Evolutionary conservation across 2,113 vertebrate species (phyloP).

Genomic region (Pelecanus crispus): DNA sequence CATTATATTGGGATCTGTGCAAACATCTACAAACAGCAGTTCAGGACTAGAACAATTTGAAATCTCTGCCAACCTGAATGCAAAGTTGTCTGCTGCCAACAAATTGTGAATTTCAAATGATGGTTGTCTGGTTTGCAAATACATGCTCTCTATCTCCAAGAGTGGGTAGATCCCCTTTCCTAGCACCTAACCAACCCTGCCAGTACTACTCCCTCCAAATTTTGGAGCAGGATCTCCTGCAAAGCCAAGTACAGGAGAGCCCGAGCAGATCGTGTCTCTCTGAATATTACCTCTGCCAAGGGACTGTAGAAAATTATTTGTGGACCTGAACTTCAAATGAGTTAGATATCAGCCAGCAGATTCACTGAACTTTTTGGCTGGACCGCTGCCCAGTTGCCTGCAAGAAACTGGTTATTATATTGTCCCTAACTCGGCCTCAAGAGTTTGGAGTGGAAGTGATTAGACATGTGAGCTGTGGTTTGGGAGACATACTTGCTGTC

Average conservation of each 20-base stretch:
- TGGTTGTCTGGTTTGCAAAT: background rate
- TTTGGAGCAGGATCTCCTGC: background rate
- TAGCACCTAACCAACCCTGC: background rate
- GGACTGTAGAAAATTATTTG: background rate
- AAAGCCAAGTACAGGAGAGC: background rate
- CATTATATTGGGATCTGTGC: background rate
- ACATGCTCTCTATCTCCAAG: background rate
- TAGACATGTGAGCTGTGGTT: background rate
- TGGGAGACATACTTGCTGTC: background rate
- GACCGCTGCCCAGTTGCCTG: background rate
- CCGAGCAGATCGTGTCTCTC: background rate
- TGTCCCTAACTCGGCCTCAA: background rate
- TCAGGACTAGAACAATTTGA: background rate
- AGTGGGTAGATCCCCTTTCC: background rate
- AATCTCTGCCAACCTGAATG: background rate
- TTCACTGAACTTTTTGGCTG: background rate
- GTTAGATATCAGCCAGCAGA: background rate
- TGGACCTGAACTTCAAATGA: background rate
- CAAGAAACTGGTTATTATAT: slow-evolving; percentile 36
- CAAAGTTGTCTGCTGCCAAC: background rate
- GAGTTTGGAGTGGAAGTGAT: slow-evolving; percentile 42
- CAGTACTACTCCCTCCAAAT: background rate
- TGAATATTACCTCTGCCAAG: background rate
- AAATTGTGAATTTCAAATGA: background rate
- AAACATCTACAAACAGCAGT: background rate